Base-by-base conservation (phyloP, 1,140 invertebrate genomes). In the Lasioglossum baleicum region DNA sequence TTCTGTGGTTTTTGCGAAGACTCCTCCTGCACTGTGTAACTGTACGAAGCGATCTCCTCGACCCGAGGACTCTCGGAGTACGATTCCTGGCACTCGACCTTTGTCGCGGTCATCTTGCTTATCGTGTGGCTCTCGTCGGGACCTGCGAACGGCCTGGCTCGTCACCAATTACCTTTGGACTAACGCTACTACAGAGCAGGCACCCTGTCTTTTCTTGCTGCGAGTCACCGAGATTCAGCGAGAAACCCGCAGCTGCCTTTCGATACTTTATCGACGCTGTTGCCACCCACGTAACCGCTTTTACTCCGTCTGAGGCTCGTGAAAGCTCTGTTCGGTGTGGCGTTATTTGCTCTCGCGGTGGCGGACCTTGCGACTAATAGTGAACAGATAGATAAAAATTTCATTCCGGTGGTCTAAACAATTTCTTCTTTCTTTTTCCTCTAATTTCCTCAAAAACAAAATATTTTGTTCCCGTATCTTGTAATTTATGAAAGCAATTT, bases 91-190 rank as follows among this genome's bases (percentile, higher is more conserved):
- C 92, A 92, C 74, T 94, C 94, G 63, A 95, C 93, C 75, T 94
- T 94, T 13, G 94, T 95, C 60, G 94, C 94, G 73, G 93, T 95
- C 94, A 95, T 94, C 93, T 95, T 95, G 92, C 95, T 95, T 90
- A 95, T 94, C 75, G 93, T 94, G 89, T 94, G 95, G 85, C 93
- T 94, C 93, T 95, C 95, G 77, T 94, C 94, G 79, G 95, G 94
- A 95, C 95, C 95, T 95, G 94, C 79, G 91, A 92, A 92, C 44
- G 83, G 68, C 58, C 72, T 82, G 67, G 73, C 75, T 78, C 26
- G 65, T 82, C 75, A 78, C 17, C 75, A 53, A 75, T 64, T 35
- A 82, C 44, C 80, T 75, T 82, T 22, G 20, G 44, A 69, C 72
- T 70, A 40, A 64, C 31, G 10, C 58, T 60, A 64, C 44, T 63